Base-by-base conservation (phyloP, 2,113 vertebrate species). In the Dissostichus mawsoni region DNA sequence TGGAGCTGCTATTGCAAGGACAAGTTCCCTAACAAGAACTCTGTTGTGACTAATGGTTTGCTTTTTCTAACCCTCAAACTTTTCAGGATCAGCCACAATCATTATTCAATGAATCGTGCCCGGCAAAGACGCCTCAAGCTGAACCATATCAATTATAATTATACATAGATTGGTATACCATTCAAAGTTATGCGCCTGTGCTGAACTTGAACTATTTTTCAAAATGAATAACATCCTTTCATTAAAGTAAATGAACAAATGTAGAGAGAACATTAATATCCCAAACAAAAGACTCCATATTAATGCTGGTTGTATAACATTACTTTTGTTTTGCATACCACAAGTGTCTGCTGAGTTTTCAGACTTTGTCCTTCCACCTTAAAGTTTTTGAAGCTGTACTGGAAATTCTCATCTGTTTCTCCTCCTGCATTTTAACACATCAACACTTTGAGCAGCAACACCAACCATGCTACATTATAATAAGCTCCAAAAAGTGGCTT, bases 41-140 rank as follows among this genome's bases (percentile, higher is more conserved):
- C 41, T 4, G 11, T 64, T 56, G 56, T 80, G 69, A 80, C 48
- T 53, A 57, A 77, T 64, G 7, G 36, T 17, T 20, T 45, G 55
- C 64, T 85, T 69, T 83, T 83, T 59, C 63, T 61, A 36, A 59
- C 61, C 16, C 59, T 77, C 8, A 20, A 74, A 80, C 72, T 20
- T 82, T 81, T 2, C 58, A 75, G 29, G 7, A 73, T 57, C 13
- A 51, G 53, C 17, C 6, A 7, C 23, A 9, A 56, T 50, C 33
- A 63, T 52, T 57, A 62, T 52, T 56, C 44, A 66, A 12, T 45
- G 29, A 52, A 52, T 8, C 33, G n/a, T 53, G 59, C 17, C 17
- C 4, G 12, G 9, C 16, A 25, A 56, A 81, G 11, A 57, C 0
- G 8, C 44, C 58, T 25, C 2, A 44, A 41, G 45, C 52, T 14